Evolutionary conservation across 2,797 vertebrate genomes (phyloP), one percentile per base, ranked within the genome.

Genomic region (Adelosebastes latens): DNA sequence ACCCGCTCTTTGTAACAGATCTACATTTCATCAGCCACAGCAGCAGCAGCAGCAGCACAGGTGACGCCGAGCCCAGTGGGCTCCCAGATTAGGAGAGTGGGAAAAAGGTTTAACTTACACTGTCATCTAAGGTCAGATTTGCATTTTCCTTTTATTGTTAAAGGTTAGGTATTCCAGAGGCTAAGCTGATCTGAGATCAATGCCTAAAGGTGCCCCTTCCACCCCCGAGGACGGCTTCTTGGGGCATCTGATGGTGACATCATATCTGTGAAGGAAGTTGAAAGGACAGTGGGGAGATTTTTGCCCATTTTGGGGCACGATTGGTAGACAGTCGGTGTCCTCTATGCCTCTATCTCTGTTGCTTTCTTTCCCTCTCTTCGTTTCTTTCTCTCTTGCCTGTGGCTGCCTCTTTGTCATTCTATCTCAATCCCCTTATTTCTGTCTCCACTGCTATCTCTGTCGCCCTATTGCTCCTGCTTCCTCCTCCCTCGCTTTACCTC

Each of bases 51-150:
- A 64, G 81, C 76, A 52, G 85, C 85, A 60, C 89, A 91, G 88
- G 91, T 91, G 89, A 93, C 24, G 70, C 77, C 3, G 36, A 79
- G 86, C 90, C 83, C 92, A 89, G 88, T 82, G 87, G 89, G 92
- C 39, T n/a, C 42, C 27, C 13, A 87, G 92, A 94, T 94, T 93
- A 93, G 83, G 79, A 75, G 89, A 87, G 75, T 59, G 84, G 72
- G 87, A 88, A 85, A 84, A 81, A 88, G 91, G 66, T 92, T 91
- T 91, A 92, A 89, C 88, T 87, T 89, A 78, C 63, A 82, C 92
- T 89, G 84, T 91, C 86, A 92, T 91, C 92, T 89, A 91, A 93
- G 93, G 93, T 94, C 91, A 93, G 89, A 93, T 94, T 93, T 92
- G 88, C 93, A 93, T 94, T 93, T 94, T 83, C 85, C 81, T 89